These are phyloP conservation scores for Salvelinus fontinalis DNA, from an alignment of 2,113 vertebrate genomes.

Conservation along the genomic window DNA sequence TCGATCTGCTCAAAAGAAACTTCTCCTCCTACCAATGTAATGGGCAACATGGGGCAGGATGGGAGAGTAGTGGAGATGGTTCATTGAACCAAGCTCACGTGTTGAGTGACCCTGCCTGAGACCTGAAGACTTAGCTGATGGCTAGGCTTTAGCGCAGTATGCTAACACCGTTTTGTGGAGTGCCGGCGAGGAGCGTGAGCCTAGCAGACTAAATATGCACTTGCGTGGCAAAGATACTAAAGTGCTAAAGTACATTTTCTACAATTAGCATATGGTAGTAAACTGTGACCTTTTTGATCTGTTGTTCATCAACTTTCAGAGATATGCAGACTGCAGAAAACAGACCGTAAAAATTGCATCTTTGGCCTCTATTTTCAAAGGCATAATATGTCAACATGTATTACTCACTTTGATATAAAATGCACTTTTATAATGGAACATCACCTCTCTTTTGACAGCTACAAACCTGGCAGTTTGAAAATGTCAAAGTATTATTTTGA, in stretches of 20 bases:
- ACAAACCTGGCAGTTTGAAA: conserved; percentile 24
- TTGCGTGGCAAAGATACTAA: neutral
- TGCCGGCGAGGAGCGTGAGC: too few relatives aligned
- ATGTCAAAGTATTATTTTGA: conserved; percentile 22
- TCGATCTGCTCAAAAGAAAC: too few relatives aligned
- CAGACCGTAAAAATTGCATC: neutral
- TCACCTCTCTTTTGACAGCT: conserved; percentile 23
- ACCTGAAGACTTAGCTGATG: too few relatives aligned
- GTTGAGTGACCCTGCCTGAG: too few relatives aligned
- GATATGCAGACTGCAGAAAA: conserved; percentile 16
- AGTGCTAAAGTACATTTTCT: neutral
- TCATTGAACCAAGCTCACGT: too few relatives aligned
- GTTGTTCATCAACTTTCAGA: conserved; percentile 23
- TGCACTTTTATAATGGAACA: conserved; percentile 8
- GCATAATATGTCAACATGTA: neutral
- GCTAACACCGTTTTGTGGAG: too few relatives aligned
- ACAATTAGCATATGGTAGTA: neutral
- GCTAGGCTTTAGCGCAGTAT: too few relatives aligned
- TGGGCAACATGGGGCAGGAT: too few relatives aligned
- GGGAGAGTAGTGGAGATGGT: too few relatives aligned
- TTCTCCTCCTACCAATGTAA: too few relatives aligned
- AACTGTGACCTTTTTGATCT: conserved; percentile 2
- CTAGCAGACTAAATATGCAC: neutral
- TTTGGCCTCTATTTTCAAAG: conserved; percentile 11
- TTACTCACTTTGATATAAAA: conserved; percentile 17